Evolutionary conservation across 2,888 invertebrate species (phyloP), one percentile per base, ranked within the genome.

Genomic region (Acanthopleura granulata): DNA sequence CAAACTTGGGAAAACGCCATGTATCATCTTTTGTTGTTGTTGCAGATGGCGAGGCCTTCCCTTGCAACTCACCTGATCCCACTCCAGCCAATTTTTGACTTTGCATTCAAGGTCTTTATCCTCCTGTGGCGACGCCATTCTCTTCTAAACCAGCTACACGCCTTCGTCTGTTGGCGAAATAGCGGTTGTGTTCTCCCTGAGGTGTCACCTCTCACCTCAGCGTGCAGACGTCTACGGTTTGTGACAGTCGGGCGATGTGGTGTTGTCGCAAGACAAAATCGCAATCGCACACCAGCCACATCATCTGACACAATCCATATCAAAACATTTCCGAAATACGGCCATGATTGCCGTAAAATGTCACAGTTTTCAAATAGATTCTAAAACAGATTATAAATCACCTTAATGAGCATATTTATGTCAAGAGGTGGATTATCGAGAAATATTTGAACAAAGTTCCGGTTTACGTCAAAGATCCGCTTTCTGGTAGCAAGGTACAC

Each of bases 1-100:
- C 9, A 40, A 40, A 40, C 3, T 40, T 40, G 40, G 40, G 40
- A 40, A 40, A 40, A 6, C 40, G 40, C 9, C 9, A 9, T 1
- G 1, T 57, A 57, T n/a, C 57, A n/a, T 18, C 6, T 22, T 18
- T 22, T 57, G 57, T 22, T 57, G 57, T 22, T 57, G 57, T 22
- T 57, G 12, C 12, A 22, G 57, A 12, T 18, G 57, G n/a, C 57
- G 57, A 57, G 3, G 57, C 18, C 57, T 1, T 57, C 57, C n/a
- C 22, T 57, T 12, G n/a, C 18, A 3, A 50, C 86, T 85, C 91
- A 94, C 94, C 92, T 93, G 93, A 88, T 96, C 96, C 93, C 94
- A 94, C 79, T 91, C 89, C 6, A 95, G 88, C 95, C 95, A 96
- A 82, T 94, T 93, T 22, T 92, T 91, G 18, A 96, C 93, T 89